phyloP scores from a whole-genome alignment of 2,888 invertebrate genomes.

The Exocentrus adspersus region DNA sequence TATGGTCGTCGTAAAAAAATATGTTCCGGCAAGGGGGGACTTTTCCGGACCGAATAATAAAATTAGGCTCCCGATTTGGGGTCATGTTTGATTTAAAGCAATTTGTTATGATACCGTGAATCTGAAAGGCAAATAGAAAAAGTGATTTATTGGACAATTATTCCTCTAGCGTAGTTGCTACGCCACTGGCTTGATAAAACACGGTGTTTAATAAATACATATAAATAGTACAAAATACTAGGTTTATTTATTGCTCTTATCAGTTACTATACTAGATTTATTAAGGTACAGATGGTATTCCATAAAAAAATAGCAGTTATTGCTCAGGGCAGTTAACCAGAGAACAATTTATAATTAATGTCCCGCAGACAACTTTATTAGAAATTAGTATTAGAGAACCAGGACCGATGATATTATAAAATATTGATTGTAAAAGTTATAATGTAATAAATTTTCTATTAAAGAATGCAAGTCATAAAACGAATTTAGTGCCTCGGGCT shows the following conservation, averaged over 20 bases:
- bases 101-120: too few species aligned
- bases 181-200: too few species aligned
- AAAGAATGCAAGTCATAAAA: constrained; percentile 26
- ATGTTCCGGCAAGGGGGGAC: constrained; percentile 4
- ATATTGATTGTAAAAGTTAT: constrained; percentile 19
- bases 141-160: not conserved
- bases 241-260: too few species aligned
- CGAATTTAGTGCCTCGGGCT: constrained; percentile 16
- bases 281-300: too few species aligned
- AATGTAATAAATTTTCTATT: constrained; percentile 25
- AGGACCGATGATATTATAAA: constrained; percentile 19
- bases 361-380: too few species aligned
- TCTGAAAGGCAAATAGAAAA: too few species aligned
- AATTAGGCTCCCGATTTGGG: not conserved
- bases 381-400: not conserved
- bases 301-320: too few species aligned
- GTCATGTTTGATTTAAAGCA: not conserved
- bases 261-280: too few species aligned
- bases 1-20: constrained; percentile 35
- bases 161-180: not conserved
- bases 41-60: not conserved
- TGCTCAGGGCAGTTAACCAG: too few species aligned
- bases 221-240: too few species aligned
- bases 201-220: too few species aligned
- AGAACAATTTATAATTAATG: too few species aligned